Conservation (phyloP, 2,113 vertebrate genomes). For the Peromyscus maniculatus region DNA sequence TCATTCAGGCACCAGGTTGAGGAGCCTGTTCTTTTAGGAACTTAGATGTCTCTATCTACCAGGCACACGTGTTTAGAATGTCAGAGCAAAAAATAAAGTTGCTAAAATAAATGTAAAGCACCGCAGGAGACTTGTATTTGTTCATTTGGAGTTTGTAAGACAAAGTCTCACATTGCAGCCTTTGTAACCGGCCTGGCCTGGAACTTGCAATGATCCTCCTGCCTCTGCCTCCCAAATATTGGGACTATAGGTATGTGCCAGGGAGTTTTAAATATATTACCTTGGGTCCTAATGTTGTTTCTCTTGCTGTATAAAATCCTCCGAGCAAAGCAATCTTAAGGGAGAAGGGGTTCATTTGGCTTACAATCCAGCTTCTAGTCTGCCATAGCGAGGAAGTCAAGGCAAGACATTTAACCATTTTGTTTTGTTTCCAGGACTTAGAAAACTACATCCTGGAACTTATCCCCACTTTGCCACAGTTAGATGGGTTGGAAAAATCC, state of each 20-base stretch:
- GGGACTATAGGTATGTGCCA: background rate
- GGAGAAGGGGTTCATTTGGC: background rate
- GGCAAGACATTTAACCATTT: constrained; percentile 8
- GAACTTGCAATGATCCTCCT: background rate
- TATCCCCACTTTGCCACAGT: constrained; percentile 97
- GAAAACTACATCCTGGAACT: constrained; percentile 99
- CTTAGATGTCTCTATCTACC: background rate
- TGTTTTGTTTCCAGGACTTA: constrained; percentile 91
- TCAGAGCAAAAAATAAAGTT: background rate
- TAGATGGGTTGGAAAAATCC: constrained; percentile 98
- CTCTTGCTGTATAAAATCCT: background rate
- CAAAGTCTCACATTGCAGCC: background rate
- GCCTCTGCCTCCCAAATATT: background rate
- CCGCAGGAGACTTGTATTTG: background rate
- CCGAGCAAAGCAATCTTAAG: background rate
- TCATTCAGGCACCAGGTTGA: background rate
- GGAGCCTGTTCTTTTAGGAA: background rate
- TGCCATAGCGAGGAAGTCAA: background rate
- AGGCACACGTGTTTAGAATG: background rate
- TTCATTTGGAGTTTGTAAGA: background rate
- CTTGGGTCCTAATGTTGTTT: background rate
- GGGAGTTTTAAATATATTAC: background rate
- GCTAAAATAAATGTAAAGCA: background rate
- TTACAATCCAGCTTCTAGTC: background rate
- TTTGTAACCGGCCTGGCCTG: background rate